Percentiles rank a stretch among this genome's conserved stretches.
Evolutionary conservation across 2,113 vertebrate species (phyloP).

Genomic region (Choloepus hoffmanni): DNA sequence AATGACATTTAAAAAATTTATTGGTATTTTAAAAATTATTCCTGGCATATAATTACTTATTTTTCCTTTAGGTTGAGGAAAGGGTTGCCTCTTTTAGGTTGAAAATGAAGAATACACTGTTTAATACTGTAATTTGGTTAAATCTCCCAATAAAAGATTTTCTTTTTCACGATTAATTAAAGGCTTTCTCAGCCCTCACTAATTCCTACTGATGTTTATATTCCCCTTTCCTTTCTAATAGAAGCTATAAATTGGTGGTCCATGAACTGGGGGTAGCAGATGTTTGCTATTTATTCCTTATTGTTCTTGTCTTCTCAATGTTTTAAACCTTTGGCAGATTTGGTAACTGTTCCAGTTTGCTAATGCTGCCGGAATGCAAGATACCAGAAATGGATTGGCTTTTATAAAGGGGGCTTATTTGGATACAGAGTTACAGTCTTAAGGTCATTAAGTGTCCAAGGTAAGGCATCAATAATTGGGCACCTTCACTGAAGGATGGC

Average conservation of each 20-base stretch:
- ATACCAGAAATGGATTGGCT: too few relatives aligned
- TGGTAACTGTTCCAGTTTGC: too few relatives aligned
- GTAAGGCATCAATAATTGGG: too few relatives aligned
- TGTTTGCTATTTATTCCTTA: not conserved
- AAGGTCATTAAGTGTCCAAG: too few relatives aligned
- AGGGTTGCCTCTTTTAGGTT: not conserved
- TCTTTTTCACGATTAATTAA: not conserved
- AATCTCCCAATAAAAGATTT: not conserved
- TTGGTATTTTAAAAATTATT: not conserved
- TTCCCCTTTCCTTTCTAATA: not conserved
- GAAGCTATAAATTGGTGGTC: not conserved
- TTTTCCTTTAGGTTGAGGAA: not conserved
- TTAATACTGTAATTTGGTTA: not conserved
- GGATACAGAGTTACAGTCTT: too few relatives aligned
- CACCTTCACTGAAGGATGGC: too few relatives aligned
- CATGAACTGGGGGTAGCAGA: not conserved
- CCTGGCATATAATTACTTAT: not conserved
- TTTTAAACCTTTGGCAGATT: not conserved
- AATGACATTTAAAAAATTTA: not conserved
- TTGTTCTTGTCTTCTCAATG: not conserved
- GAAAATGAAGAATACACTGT: not conserved
- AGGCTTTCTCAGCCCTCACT: not conserved
- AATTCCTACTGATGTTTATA: rapidly evolving
- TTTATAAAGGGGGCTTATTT: too few relatives aligned
- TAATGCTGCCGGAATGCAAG: too few relatives aligned